Evolutionary conservation across 2,113 vertebrate species (phyloP).

Genomic region (Pycnonotus jocosus): DNA sequence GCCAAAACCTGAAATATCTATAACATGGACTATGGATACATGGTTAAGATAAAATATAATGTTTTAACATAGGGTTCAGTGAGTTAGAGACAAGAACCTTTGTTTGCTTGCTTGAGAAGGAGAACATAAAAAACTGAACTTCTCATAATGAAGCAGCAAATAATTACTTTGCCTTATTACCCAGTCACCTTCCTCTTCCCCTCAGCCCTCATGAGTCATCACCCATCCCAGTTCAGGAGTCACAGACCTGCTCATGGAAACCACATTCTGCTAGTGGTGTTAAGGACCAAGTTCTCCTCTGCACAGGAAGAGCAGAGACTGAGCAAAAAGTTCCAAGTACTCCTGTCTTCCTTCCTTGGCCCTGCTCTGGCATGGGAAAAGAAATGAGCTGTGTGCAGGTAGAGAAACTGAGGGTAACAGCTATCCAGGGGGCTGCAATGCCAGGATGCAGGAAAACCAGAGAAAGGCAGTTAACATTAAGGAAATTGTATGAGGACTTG

Average conservation of each 20-base stretch:
- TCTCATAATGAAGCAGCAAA: background rate
- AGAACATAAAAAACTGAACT: background rate
- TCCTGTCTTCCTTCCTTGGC: background rate
- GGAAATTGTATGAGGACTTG: background rate
- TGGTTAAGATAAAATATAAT: background rate
- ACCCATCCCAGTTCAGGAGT: background rate
- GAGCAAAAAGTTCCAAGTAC: background rate
- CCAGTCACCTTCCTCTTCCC: background rate
- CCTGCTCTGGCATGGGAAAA: background rate
- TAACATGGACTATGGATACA: background rate
- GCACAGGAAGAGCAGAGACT: background rate
- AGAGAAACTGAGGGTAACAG: background rate
- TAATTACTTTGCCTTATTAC: background rate
- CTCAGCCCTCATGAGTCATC: background rate
- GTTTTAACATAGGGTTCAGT: background rate
- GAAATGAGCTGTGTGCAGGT: background rate
- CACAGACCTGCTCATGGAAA: background rate
- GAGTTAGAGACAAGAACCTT: background rate
- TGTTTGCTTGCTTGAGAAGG: background rate
- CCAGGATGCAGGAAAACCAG: background rate
- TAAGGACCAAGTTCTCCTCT: background rate
- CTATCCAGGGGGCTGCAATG: background rate
- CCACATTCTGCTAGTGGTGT: background rate
- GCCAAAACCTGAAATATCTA: background rate
- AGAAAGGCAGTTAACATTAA: background rate